A percentile compares a stretch with the other conserved stretches of the same genome.
These are phyloP conservation scores for Urocolius indicus DNA, from an alignment of 2,113 vertebrate species.

Conservation along the genomic window DNA sequence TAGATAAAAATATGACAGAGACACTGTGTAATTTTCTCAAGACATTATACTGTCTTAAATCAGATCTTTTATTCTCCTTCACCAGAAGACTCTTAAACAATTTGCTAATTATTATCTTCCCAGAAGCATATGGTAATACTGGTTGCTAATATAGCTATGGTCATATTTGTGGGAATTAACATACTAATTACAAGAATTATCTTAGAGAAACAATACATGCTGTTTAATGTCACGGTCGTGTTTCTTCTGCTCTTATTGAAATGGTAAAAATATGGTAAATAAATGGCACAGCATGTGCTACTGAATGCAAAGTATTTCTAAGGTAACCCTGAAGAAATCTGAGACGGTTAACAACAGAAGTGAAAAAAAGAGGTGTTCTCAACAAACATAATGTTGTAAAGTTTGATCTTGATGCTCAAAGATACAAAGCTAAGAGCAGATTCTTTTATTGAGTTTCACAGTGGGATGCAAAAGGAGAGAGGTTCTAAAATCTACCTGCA, in stretches of 20 bases:
- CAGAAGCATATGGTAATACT: constrained; percentile 64
- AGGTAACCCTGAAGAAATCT: neutral
- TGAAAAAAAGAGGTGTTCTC: neutral
- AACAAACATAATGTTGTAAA: neutral
- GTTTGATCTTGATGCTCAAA: neutral
- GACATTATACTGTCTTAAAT: constrained; percentile 31
- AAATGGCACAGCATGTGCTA: neutral
- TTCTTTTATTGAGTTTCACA: neutral
- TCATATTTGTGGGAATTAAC: constrained; percentile 65
- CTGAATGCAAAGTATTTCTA: neutral
- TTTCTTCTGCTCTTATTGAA: constrained; percentile 56
- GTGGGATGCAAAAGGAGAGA: neutral
- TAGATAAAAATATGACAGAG: constrained; percentile 34
- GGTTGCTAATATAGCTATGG: constrained; percentile 56
- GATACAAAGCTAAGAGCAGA: neutral
- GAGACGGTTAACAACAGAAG: neutral
- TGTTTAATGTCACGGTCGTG: constrained; percentile 33
- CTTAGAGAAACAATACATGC: constrained; percentile 41
- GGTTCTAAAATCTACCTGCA: neutral
- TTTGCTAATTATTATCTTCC: constrained; percentile 65
- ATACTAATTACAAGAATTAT: constrained; percentile 68
- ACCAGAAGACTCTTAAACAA: constrained; percentile 60
- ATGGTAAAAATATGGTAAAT: constrained; percentile 21
- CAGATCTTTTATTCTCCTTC: constrained; percentile 38
- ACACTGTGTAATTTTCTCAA: constrained; percentile 56